Conservation (phyloP, 2,113 vertebrate species). For the Columba livia region DNA sequence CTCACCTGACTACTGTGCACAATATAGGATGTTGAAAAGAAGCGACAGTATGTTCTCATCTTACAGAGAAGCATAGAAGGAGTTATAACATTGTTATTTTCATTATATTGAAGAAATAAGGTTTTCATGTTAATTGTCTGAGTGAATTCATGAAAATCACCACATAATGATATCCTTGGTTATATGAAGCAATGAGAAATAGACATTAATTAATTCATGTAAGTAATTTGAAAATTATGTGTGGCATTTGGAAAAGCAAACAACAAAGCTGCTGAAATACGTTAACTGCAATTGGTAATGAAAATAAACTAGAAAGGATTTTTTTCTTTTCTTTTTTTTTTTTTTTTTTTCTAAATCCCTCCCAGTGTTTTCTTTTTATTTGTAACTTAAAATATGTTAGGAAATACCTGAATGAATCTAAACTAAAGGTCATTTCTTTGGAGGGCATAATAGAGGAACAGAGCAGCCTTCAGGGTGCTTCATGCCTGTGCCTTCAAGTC, state of each 20-base stretch:
- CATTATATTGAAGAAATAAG: not conserved
- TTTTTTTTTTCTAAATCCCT: not conserved
- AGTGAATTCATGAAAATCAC: not conserved
- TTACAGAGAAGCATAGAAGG: not conserved
- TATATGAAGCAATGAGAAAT: not conserved
- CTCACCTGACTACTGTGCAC: not conserved
- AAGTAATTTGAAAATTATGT: not conserved
- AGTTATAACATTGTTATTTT: not conserved
- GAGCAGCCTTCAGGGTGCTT: not conserved
- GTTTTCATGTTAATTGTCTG: not conserved
- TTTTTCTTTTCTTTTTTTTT: too few species aligned
- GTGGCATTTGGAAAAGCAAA: not conserved
- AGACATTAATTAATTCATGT: not conserved
- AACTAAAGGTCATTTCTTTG: not conserved
- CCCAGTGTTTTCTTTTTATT: not conserved
- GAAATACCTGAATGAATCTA: not conserved
- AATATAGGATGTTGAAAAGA: not conserved
- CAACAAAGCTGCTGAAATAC: not conserved
- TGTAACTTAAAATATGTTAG: not conserved
- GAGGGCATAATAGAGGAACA: not conserved
- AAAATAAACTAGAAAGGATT: not conserved
- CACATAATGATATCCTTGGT: not conserved
- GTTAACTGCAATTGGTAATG: not conserved
- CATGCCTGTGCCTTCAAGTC: not conserved
- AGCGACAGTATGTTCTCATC: not conserved